Evolutionary conservation across 2,113 vertebrate genomes (phyloP).

Genomic region (Raja brachyura): DNA sequence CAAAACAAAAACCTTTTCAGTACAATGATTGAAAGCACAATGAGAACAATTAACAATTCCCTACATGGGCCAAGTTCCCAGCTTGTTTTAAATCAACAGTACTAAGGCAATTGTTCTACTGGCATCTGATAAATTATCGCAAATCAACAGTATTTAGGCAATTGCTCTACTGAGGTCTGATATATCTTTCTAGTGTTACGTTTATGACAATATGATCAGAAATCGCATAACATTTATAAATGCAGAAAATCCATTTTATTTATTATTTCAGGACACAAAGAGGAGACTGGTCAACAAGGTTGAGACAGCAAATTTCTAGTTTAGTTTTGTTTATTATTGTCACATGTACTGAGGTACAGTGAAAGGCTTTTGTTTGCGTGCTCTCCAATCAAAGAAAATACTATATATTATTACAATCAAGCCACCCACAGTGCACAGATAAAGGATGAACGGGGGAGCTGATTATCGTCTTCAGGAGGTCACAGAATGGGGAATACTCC

Average conservation of each 20-base stretch:
- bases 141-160: background rate
- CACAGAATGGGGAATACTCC: too few species aligned
- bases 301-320: too few species aligned
- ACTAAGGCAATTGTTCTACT: conserved; percentile 39
- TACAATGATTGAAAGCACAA: background rate
- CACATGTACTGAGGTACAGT: too few species aligned
- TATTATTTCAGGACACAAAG: background rate
- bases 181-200: background rate
- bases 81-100: background rate
- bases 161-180: conserved; percentile 39
- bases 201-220: background rate
- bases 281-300: background rate
- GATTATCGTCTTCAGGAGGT: too few species aligned
- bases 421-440: too few species aligned
- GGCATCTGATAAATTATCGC: background rate
- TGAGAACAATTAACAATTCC: background rate
- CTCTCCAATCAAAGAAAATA: too few species aligned
- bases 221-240: background rate
- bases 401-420: too few species aligned
- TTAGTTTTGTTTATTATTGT: too few species aligned
- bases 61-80: background rate
- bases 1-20: conserved; percentile 39
- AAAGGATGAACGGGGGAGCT: too few species aligned
- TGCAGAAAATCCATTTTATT: background rate
- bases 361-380: too few species aligned